Evolutionary conservation across 2,888 invertebrate genomes (phyloP), one percentile per base, ranked within the genome.

Genomic region (Falcaria lacertinaria): DNA sequence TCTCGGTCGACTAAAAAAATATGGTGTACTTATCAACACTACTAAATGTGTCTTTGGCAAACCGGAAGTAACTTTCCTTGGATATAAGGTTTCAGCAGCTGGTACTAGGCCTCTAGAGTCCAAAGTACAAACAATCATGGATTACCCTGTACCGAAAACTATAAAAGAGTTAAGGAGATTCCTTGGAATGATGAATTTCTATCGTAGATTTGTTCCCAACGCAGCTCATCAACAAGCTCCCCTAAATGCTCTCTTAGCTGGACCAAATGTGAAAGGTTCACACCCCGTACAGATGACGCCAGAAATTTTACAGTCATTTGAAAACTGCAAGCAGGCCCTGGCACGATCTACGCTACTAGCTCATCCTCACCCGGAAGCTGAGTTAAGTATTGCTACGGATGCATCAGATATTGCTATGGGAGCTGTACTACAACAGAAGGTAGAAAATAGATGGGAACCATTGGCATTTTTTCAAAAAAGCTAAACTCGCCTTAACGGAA

Each of bases 181-280:
- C 34, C 39, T 77, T 0, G 74, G 72, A 0, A 70, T 73, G 64
- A n/a, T 73, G 0, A 78, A 73, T 47, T 74, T 71, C 53, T 76
- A 74, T 33, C 43, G 70, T 3, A 39, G 61, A 7, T 71, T 59
- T 44, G 50, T 76, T 3, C 33, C 33, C 1, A n/a, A n/a, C 2
- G 33, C 33, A 33, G 33, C 33, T 13, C 33, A 13, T n/a, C 2
- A 4, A 4, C 33, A 33, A 5, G 33, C 33, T 1, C 33, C 33
- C 3, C 11, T 33, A 14, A n/a, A 33, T 13, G n/a, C 33, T 4
- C 13, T n/a, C n/a, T 6, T 33, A 4, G 2, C 33, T 13, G 33
- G 33, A 3, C 13, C 33, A 2, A n/a, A n/a, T n/a, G 13, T 33
- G 0, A 33, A 33, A n/a, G 6, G 33, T 33, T 33, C 33, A n/a